Percentiles rank a stretch among this genome's conserved stretches.
Evolutionary conservation across 2,888 invertebrate genomes (phyloP).

Genomic region (Eilema caniola): DNA sequence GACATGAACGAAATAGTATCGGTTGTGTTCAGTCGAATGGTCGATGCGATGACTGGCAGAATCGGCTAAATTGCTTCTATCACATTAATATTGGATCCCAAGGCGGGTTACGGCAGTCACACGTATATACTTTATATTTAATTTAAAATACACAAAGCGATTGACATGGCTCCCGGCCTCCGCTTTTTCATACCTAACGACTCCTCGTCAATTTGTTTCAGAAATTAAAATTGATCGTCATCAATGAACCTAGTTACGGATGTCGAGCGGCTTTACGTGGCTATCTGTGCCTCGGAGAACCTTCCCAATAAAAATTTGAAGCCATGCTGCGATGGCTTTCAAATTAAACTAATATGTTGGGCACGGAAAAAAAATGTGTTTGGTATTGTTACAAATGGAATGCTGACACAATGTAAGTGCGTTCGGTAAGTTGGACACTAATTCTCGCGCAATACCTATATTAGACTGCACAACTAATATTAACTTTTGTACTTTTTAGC

Average conservation of each 20-base stretch:
- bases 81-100: conserved; percentile 52
- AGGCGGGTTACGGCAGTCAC: conserved; percentile 66
- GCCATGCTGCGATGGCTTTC: conserved; percentile 36
- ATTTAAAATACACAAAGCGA: conserved; percentile 83
- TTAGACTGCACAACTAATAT: background rate
- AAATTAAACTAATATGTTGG: conserved; percentile 29
- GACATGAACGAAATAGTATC: conserved; percentile 64
- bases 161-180: conserved; percentile 77
- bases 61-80: conserved; percentile 78
- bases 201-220: conserved; percentile 69
- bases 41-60: conserved; percentile 78
- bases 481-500: background rate
- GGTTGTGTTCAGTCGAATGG: conserved; percentile 57
- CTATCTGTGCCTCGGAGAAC: conserved; percentile 20
- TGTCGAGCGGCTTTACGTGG: conserved; percentile 49
- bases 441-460: background rate
- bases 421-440: background rate
- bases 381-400: conserved; percentile 5
- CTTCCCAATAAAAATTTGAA: conserved; percentile 23
- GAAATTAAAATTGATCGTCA: conserved; percentile 59
- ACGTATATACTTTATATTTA: conserved; percentile 76
- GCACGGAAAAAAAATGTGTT: conserved; percentile 3
- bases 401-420: conserved; percentile 8
- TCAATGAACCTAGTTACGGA: conserved; percentile 63
- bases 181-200: conserved; percentile 72